Base-by-base conservation (phyloP, 2,888 invertebrate species). In the Saturnia japonica region DNA sequence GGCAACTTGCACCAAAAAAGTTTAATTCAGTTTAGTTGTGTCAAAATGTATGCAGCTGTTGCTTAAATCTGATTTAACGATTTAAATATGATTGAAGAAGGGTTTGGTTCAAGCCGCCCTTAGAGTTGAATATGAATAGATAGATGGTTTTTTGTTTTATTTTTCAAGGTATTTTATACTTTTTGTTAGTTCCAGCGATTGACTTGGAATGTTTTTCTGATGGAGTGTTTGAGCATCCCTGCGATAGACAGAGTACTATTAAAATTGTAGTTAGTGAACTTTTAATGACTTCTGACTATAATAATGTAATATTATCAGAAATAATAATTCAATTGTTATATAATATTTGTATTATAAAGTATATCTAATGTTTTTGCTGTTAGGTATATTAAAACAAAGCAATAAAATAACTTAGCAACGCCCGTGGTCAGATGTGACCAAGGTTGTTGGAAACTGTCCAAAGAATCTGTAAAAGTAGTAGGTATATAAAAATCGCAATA, bases 311-410 rank as follows among this genome's bases (percentile, higher is more conserved):
- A 51, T n/a, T n/a, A n/a, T 51, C 3, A 60, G 57, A 25, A 28
- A 60, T 60, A 28, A 54, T 22, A 22, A 54, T 28, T 28, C 25
- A 60, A 60, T 60, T 60, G 28, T 28, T 60, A 60, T 60, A 60
- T 60, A 14, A 60, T 28, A 28, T 28, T 60, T 60, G 28, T 14
- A 60, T 28, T 11, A 60, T 28, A 28, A 60, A 57, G 25, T 3
- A 57, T 57, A 57, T 25, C 12, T 57, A 25, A 60, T 28, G 57
- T 60, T 60, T 57, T 28, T 19, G 14, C 25, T 54, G 22, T 25
- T 12, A 28, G 25, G 14, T 60, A 28, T 60, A 28, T 60, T 28
- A 14, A 60, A 14, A 60, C 11, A 25, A 60, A 28, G 57, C 25
- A 22, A 54, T 54, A 28, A 25, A 25, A 60, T 25, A 60, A 25